Evolutionary conservation across 2,888 invertebrate species (phyloP).

Genomic region (Tipula vernalis): DNA sequence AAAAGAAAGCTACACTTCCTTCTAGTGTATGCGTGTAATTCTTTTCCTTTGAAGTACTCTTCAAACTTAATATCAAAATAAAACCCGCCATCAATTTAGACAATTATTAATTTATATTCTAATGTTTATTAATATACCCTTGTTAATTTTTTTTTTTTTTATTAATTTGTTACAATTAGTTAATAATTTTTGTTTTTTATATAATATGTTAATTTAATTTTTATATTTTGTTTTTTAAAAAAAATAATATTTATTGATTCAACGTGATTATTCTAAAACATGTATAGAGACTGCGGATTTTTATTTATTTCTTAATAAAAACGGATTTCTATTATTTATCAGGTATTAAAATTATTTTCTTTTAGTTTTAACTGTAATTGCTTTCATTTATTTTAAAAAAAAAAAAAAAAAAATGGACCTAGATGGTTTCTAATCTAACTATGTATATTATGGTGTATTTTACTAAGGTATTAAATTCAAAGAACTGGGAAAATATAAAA

Average conservation of each 20-base stretch:
- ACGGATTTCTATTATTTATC: background rate
- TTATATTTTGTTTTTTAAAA: background rate
- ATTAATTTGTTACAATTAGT: background rate
- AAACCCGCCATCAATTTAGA: background rate
- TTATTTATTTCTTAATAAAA: background rate
- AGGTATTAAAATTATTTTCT: background rate
- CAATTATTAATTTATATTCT: background rate
- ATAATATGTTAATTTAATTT: background rate
- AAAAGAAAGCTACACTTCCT: too few species aligned
- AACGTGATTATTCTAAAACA: background rate
- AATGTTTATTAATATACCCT: background rate
- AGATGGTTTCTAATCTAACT: background rate
- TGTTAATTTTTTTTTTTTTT: background rate
- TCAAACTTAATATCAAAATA: background rate
- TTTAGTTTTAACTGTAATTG: background rate
- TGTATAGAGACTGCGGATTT: background rate
- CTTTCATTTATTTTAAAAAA: background rate
- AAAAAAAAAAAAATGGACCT: background rate
- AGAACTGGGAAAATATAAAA: background rate
- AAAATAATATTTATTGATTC: background rate
- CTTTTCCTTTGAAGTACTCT: too few species aligned
- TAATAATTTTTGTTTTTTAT: background rate
- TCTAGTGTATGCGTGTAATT: too few species aligned
- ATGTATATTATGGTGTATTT: background rate
- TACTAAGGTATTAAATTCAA: background rate